Percentiles rank a stretch among this genome's conserved stretches.
These are phyloP conservation scores for Melanotaenia duboulayi DNA, from an alignment of 2,113 vertebrate species.

Conservation along the genomic window DNA sequence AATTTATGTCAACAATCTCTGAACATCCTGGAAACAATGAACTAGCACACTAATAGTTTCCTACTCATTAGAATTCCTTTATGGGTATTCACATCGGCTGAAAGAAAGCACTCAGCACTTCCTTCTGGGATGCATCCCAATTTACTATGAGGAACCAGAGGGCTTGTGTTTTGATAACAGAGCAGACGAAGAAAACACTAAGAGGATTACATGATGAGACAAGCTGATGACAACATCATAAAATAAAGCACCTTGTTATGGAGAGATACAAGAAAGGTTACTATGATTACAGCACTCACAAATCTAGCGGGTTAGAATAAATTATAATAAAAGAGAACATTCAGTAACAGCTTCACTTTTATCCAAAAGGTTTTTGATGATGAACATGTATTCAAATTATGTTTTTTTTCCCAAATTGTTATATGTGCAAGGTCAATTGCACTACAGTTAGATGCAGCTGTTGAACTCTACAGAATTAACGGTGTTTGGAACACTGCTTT, in stretches of 20 bases:
- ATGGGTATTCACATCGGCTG: constrained; percentile 25
- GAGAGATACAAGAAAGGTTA: constrained; percentile 3
- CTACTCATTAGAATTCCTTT: constrained; percentile 18
- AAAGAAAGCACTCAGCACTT: constrained; percentile 5
- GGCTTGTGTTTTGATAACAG: constrained; percentile 36
- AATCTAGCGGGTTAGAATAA: constrained; percentile 32
- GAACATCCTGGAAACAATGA: not conserved
- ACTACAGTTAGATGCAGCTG: too few relatives aligned
- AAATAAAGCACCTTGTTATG: constrained; percentile 23
- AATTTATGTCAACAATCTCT: not conserved
- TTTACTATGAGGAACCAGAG: constrained; percentile 32
- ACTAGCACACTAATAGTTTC: not conserved
- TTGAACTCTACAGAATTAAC: not conserved
- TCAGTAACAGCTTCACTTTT: not conserved
- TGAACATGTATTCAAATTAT: constrained; percentile 3
- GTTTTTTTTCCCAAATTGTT: too few relatives aligned
- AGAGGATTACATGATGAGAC: constrained; percentile 63
- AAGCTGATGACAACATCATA: constrained; percentile 47
- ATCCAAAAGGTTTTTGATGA: not conserved
- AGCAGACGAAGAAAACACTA: constrained; percentile 22
- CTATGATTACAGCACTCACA: constrained; percentile 13
- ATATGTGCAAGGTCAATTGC: too few relatives aligned
- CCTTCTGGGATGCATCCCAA: constrained; percentile 39
- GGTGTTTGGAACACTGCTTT: not conserved
- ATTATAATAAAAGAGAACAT: constrained; percentile 17